phyloP scores from a whole-genome alignment of 2,888 invertebrate genomes.

The Cosmia pyralina region DNA sequence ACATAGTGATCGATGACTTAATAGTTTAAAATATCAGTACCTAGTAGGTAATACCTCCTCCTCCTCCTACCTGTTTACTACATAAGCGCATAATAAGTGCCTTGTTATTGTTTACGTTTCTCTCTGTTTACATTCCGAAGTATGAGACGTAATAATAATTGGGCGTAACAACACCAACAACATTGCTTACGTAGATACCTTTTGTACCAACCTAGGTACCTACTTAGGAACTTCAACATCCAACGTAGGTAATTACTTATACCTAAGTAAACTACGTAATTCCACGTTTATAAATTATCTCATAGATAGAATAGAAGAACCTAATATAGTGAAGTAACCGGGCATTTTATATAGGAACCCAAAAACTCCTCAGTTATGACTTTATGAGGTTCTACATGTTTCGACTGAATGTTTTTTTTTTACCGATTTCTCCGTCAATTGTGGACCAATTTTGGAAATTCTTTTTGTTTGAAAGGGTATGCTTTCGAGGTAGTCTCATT shows the following conservation, averaged over 20 bases:
- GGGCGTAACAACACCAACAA: constrained; percentile 13
- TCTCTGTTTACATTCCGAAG: constrained; percentile 43
- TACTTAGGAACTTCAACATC: constrained; percentile 1
- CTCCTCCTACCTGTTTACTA: constrained; percentile 5
- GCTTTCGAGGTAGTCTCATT: no score
- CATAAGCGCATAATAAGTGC: constrained; percentile 19
- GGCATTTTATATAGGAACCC: background rate
- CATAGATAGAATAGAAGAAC: background rate
- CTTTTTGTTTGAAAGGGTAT: no score
- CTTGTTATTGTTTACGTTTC: constrained; percentile 55
- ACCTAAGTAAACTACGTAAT: background rate
- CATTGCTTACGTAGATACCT: constrained; percentile 24
- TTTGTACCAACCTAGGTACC: background rate
- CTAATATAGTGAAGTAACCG: background rate
- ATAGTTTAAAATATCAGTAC: background rate
- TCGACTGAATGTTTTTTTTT: background rate
- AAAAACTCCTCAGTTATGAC: background rate
- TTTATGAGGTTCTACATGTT: no score
- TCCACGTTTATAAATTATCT: background rate
- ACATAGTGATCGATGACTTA: no score
- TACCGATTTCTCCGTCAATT: no score
- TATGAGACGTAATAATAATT: constrained; percentile 32
- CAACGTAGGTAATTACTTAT: constrained; percentile 3
- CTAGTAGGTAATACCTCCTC: no score
- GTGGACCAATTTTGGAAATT: no score